Conservation (phyloP, 1,140 invertebrate genomes). For the Subanguina moxae region DNA sequence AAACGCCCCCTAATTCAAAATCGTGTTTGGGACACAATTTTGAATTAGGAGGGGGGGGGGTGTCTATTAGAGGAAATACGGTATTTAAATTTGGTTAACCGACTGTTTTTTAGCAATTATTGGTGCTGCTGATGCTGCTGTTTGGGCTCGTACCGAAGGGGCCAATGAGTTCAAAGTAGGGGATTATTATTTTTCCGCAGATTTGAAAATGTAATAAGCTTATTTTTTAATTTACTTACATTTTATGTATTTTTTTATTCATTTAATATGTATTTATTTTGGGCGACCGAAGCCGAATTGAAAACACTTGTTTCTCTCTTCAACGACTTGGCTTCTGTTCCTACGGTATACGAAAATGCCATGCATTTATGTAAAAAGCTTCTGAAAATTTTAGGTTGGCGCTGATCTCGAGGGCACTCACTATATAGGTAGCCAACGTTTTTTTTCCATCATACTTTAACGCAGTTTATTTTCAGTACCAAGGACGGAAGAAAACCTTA, state of each 20-base stretch:
- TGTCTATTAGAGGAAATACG: too few relatives aligned
- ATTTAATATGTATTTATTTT: conserved; percentile 24
- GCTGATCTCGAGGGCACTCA: conserved; percentile 49
- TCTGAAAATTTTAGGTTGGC: conserved; percentile 20
- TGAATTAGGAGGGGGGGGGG: too few relatives aligned
- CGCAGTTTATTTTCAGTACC: conserved; percentile 57
- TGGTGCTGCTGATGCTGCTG: conserved; percentile 48
- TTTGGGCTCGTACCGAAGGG: conserved; percentile 54
- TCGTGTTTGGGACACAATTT: too few relatives aligned
- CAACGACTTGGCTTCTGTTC: conserved; percentile 47
- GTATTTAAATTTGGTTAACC: too few relatives aligned
- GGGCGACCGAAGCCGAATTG: conserved; percentile 57
- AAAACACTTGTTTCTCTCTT: conserved; percentile 46
- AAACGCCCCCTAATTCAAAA: too few relatives aligned
- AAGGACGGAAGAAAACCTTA: conserved; percentile 56
- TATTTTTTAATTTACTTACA: conserved; percentile 7
- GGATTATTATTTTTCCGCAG: too few relatives aligned
- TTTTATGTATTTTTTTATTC: conserved; percentile 15
- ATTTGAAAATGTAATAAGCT: too few relatives aligned
- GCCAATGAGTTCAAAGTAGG: conserved; percentile 37
- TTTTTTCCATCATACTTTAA: conserved; percentile 4
- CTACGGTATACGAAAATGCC: conserved; percentile 18
- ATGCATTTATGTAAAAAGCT: too few relatives aligned
- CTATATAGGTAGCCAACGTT: neutral
- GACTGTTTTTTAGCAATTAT: conserved; percentile 52